These are phyloP conservation scores for Tenualosa thibaudeaui DNA, from an alignment of 2,797 vertebrate species.

Conservation along the genomic window DNA sequence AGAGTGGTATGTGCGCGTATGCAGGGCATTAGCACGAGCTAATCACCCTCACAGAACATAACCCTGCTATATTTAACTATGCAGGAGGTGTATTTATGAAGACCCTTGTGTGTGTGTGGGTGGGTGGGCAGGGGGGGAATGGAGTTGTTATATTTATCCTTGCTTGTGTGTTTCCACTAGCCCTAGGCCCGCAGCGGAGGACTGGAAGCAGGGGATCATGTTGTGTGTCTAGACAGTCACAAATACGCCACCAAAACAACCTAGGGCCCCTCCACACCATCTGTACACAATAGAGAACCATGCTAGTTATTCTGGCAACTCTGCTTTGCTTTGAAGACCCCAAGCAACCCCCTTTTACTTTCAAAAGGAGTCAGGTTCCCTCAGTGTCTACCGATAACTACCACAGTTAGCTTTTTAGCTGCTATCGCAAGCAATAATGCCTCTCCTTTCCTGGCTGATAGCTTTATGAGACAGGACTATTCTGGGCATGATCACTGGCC, in stretches of 20 bases:
- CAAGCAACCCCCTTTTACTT: not conserved
- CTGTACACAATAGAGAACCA: constrained; percentile 23
- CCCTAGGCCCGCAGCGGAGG: not conserved
- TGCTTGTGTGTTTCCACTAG: constrained; percentile 16
- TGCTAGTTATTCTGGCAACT: not conserved
- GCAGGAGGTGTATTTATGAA: constrained; percentile 40
- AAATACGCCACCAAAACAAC: constrained; percentile 21
- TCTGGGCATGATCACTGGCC: constrained; percentile 2
- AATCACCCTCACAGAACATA: constrained; percentile 52
- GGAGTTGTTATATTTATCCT: not conserved
- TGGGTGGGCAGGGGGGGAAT: not conserved
- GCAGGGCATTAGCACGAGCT: constrained; percentile 57
- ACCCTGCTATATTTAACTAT: constrained; percentile 68
- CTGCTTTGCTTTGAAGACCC: constrained; percentile 16
- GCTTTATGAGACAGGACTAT: not conserved
- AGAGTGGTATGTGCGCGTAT: constrained; percentile 57
- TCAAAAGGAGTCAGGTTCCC: not conserved
- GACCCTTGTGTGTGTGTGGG: constrained; percentile 25
- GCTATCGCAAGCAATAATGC: not conserved
- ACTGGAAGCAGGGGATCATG: constrained; percentile 39
- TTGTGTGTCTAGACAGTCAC: constrained; percentile 30
- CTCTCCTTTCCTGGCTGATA: not conserved
- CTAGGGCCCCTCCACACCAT: not conserved
- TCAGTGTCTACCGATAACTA: not conserved
- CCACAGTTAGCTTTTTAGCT: not conserved